These are phyloP conservation scores for Borostomias antarcticus DNA, from an alignment of 2,797 vertebrate genomes.

Conservation along the genomic window DNA sequence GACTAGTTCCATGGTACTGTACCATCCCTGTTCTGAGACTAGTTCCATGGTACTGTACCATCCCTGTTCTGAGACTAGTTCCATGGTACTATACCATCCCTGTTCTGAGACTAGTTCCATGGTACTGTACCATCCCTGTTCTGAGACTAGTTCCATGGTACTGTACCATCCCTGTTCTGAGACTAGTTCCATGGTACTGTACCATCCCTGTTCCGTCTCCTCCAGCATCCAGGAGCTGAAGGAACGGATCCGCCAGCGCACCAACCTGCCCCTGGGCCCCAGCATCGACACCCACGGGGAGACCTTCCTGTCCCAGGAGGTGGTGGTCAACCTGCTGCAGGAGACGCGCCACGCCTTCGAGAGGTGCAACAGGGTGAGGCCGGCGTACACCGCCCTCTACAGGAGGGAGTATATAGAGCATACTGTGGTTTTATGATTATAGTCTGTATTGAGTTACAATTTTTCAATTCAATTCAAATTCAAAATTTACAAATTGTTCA, in stretches of 20 bases:
- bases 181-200: neutral
- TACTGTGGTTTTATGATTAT: neutral
- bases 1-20: no score
- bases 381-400: neutral
- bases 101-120: no score
- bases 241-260: conserved; percentile 93
- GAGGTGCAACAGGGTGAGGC: conserved; percentile 91
- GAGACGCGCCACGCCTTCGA: conserved; percentile 98
- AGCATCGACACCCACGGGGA: conserved; percentile 98
- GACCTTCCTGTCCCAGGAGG: conserved; percentile 96
- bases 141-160: no score
- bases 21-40: no score
- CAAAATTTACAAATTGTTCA: no score
- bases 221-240: conserved; percentile 96
- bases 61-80: no score
- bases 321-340: conserved; percentile 96
- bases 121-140: no score
- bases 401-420: neutral
- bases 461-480: no score
- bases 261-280: conserved; percentile 91
- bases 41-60: no score
- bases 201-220: neutral
- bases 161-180: neutral
- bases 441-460: neutral
- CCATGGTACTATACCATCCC: no score